phyloP scores from a whole-genome alignment of 2,113 vertebrate genomes.

The Formicarius rufipectus region DNA sequence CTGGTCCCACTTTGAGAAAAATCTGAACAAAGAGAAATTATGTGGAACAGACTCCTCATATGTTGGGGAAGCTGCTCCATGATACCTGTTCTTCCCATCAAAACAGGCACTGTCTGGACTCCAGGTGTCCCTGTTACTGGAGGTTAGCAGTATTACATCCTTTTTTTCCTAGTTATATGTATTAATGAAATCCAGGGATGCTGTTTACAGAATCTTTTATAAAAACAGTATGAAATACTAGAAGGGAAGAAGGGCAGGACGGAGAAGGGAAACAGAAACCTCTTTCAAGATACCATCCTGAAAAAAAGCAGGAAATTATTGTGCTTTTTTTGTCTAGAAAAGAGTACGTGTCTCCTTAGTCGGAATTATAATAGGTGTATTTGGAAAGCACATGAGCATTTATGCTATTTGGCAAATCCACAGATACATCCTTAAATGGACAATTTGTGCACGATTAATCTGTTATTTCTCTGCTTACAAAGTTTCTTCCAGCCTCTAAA shows the following conservation, averaged over 20 bases:
- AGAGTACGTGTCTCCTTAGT: background rate
- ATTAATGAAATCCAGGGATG: background rate
- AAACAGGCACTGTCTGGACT: background rate
- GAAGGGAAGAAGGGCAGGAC: background rate
- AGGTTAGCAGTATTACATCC: background rate
- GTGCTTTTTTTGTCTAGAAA: background rate
- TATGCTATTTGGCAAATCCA: background rate
- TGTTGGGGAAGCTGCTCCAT: background rate
- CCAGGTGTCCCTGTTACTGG: background rate
- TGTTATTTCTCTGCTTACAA: background rate
- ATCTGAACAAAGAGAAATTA: background rate
- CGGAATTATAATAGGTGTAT: background rate
- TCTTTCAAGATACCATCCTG: background rate
- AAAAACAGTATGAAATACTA: background rate
- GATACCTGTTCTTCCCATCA: background rate
- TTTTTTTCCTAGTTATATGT: background rate
- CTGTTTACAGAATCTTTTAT: background rate
- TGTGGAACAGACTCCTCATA: background rate
- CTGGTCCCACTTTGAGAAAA: background rate
- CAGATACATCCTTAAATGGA: background rate
- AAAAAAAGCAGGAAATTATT: background rate
- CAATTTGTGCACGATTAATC: background rate
- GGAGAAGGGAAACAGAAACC: background rate
- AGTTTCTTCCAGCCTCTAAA: background rate
- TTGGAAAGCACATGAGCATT: background rate